A percentile compares a stretch with the other conserved stretches of the same genome.
phyloP scores from a whole-genome alignment of 1,140 invertebrate genomes.

The Dreissena rostriformis region DNA sequence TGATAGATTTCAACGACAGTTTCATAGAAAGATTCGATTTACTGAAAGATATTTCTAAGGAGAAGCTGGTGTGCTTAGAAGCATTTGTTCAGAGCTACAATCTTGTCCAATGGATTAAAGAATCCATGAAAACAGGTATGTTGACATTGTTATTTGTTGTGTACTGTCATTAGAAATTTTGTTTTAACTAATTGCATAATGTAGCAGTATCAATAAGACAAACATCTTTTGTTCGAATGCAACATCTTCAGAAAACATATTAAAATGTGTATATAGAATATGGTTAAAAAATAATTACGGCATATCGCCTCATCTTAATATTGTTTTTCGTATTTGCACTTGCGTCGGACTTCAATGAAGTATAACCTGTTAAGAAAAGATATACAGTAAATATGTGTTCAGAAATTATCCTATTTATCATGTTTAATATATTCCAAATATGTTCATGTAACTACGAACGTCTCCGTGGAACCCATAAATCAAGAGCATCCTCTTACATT shows the following conservation, averaged over 20 bases:
- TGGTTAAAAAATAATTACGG: too few species aligned
- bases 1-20: conserved; percentile 61
- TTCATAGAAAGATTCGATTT: conserved; percentile 58
- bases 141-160: background rate
- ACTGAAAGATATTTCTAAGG: conserved; percentile 57
- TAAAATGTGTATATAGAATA: too few species aligned
- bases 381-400: too few species aligned
- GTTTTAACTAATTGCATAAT: background rate
- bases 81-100: conserved; percentile 61
- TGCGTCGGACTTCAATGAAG: too few species aligned
- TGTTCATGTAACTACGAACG: too few species aligned
- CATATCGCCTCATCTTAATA: too few species aligned
- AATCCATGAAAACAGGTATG: conserved; percentile 63
- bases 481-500: too few species aligned
- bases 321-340: too few species aligned
- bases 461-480: too few species aligned
- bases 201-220: background rate
- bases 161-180: background rate
- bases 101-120: conserved; percentile 72
- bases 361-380: too few species aligned
- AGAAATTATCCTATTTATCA: too few species aligned
- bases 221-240: background rate
- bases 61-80: conserved; percentile 62
- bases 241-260: background rate
- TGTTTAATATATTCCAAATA: too few species aligned